A percentile compares a stretch with the other conserved stretches of the same genome.
These are phyloP conservation scores for Archaeoteleia sp. DNA, from an alignment of 2,888 invertebrate species.

Conservation along the genomic window DNA sequence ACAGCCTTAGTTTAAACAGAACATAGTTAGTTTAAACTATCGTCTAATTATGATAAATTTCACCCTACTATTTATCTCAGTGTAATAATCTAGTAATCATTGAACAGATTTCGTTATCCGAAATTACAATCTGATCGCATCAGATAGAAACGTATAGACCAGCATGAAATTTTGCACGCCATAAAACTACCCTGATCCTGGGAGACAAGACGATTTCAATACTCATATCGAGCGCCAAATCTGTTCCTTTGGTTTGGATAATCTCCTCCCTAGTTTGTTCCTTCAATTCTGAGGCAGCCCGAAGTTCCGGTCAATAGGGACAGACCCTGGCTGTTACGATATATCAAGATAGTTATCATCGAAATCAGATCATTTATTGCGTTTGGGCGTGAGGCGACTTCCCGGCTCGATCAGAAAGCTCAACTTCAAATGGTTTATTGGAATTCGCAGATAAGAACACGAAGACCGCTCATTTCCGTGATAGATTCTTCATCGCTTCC, in stretches of 20 bases:
- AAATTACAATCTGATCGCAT: too few relatives aligned
- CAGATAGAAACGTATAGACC: background rate
- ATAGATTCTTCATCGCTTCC: constrained; percentile 21
- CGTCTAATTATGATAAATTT: too few relatives aligned
- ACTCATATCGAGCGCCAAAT: constrained; percentile 23
- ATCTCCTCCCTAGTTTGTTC: constrained; percentile 3
- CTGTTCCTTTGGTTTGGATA: constrained; percentile 18
- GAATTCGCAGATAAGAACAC: constrained; percentile 67
- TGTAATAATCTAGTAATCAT: too few relatives aligned
- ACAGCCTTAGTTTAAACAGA: too few relatives aligned
- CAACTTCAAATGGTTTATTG: constrained; percentile 63
- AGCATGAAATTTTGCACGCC: constrained; percentile 26
- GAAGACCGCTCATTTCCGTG: constrained; percentile 47
- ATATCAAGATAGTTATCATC: constrained; percentile 70
- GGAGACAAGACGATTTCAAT: constrained; percentile 35
- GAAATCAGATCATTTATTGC: constrained; percentile 71
- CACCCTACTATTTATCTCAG: too few relatives aligned
- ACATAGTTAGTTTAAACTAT: too few relatives aligned
- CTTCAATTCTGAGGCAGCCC: constrained; percentile 22
- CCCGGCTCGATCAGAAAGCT: constrained; percentile 57
- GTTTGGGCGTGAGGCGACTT: constrained; percentile 59
- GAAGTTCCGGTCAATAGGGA: constrained; percentile 16
- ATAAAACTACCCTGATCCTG: constrained; percentile 8
- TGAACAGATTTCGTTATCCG: too few relatives aligned
- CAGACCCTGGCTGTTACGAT: constrained; percentile 56